Evolutionary conservation across 2,888 invertebrate species (phyloP), one percentile per base, ranked within the genome.

Genomic region (Dusona sp.): DNA sequence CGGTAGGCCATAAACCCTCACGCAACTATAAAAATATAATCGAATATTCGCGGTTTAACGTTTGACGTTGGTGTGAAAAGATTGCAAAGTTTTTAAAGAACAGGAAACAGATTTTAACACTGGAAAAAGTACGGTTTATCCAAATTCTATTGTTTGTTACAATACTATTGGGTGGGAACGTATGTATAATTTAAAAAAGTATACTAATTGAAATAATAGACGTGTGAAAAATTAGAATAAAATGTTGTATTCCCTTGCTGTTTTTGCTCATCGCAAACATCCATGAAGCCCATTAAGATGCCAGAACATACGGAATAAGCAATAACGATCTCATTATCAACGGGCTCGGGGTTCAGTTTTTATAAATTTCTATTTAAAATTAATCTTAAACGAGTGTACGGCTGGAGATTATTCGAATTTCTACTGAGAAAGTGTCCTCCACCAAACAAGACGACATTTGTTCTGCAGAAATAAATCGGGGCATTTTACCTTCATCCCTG

Each of bases 401-500:
- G 48, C 48, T n/a, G 48, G 7, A n/a, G 29, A 29, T 25, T 29
- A 11, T 16, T 61, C 4, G 16, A 29, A 61, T 11, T 42, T 13
- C 19, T 7, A 61, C 29, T 25, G 29, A 6, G 25, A 57, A 29
- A 7, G 13, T 16, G 3, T 29, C 61, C 16, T 16, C 29, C 61
- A 61, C 16, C 61, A 6, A 61, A 57, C 29, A 57, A 61, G 29
- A 61, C 25, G 61, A 61, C 16, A 61, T 16, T 61, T 61, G 61
- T 16, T 61, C 3, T 29, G 1, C 29, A 16, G 29, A n/a, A 19
- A 64, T 45, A 13, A 33, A 48, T 65, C 8, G 29, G 22, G 0
- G 33, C 11, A 22, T 29, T 29, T 64, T 64, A 65, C 48, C 65
- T 78, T 67, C 22, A 54, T 72, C 64, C 72, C 64, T 33, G 51